Evolutionary conservation across 2,888 invertebrate genomes (phyloP).

Genomic region (Melikaiella ostensackeni): DNA sequence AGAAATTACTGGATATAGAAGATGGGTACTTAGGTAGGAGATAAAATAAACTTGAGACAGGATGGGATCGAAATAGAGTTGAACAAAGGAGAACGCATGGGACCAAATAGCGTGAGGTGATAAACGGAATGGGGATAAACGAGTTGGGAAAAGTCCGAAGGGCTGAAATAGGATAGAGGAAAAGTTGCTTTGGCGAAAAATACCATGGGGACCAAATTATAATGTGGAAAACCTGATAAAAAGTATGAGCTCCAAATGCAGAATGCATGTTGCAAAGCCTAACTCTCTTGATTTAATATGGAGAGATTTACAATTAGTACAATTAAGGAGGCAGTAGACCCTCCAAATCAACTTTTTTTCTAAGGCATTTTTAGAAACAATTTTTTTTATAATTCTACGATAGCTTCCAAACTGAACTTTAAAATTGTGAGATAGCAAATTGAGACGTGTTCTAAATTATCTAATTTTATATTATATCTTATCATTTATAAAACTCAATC

Average conservation of each 20-base stretch:
- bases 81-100: conserved; percentile 7
- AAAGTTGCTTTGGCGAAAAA: conserved; percentile 19
- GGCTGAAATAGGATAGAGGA: conserved; percentile 17
- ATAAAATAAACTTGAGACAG: conserved; percentile 5
- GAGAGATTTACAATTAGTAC: too few relatives aligned
- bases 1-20: background rate
- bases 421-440: too few relatives aligned
- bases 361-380: too few relatives aligned
- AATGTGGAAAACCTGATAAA: conserved; percentile 15
- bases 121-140: conserved; percentile 21
- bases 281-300: too few relatives aligned
- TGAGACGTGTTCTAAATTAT: too few relatives aligned
- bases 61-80: background rate
- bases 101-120: conserved; percentile 19
- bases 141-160: conserved; percentile 21
- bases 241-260: background rate
- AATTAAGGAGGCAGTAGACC: too few relatives aligned
- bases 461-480: too few relatives aligned
- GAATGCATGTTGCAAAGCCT: background rate
- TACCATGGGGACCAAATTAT: conserved; percentile 14
- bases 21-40: too few relatives aligned
- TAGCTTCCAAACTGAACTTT: too few relatives aligned
- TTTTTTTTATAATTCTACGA: too few relatives aligned
- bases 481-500: too few relatives aligned
- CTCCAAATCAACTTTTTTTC: too few relatives aligned